A percentile compares a stretch with the other conserved stretches of the same genome.
phyloP scores from a whole-genome alignment of 1,140 invertebrate species.

The Pogonognathellus flavescens region DNA sequence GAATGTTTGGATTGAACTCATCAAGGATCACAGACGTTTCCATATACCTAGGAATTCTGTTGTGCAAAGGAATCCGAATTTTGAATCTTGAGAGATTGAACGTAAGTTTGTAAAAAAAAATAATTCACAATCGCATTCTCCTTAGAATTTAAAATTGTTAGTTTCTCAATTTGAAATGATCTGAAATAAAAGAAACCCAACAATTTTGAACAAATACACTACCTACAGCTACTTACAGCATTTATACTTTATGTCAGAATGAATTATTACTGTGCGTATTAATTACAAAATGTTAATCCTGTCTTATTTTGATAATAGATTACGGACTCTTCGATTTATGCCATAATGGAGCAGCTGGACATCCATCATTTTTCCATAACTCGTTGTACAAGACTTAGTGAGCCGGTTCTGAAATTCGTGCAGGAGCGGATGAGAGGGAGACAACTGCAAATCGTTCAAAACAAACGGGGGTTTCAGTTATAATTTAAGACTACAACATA shows the following conservation, averaged over 20 bases:
- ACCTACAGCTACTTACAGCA: too few species aligned
- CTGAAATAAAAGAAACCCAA: too few species aligned
- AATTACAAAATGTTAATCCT: too few species aligned
- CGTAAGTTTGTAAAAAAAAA: background rate
- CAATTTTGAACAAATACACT: too few species aligned
- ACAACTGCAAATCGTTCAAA: constrained; percentile 24
- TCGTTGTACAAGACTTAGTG: constrained; percentile 36
- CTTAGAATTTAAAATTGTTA: background rate
- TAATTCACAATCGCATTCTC: too few species aligned
- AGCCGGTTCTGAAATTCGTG: constrained; percentile 18
- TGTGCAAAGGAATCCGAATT: constrained; percentile 6
- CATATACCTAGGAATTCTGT: constrained; percentile 9
- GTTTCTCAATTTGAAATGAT: background rate
- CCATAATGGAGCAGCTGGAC: constrained; percentile 47
- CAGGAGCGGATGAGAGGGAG: constrained; percentile 18
- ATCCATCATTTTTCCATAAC: constrained; percentile 43
- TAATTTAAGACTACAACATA: constrained; percentile 31
- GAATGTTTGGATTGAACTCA: constrained; percentile 12
- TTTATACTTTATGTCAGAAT: too few species aligned
- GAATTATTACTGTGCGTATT: too few species aligned
- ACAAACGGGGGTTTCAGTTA: constrained; percentile 35
- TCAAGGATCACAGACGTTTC: constrained; percentile 20
- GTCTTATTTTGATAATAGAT: background rate
- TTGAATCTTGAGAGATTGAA: constrained; percentile 29
- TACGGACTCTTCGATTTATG: constrained; percentile 33